Base-by-base conservation (phyloP, 2,888 invertebrate species). In the Idaea straminata region DNA sequence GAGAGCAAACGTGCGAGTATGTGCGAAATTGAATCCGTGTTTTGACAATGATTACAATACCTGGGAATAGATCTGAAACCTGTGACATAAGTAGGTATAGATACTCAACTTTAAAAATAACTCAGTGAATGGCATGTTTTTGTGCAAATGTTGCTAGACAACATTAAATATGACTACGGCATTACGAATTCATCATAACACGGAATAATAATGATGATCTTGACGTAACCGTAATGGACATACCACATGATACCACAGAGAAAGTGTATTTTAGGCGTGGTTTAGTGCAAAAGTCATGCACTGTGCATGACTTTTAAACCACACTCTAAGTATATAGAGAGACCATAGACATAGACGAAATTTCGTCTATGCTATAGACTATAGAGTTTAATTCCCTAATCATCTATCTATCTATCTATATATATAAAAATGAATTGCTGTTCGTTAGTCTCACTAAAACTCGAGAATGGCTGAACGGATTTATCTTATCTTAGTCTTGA, bases 201-300 rank as follows among this genome's bases (percentile, higher is more conserved):
- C 66, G 66, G 61, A 64, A 63, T 68, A 63, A 66, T 47, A 47
- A 16, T 64, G 61, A 64, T 67, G 60, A 66, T 62, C 61, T 59
- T 66, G 57, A 57, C 69, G 64, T 68, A 70, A 69, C 67, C 59
- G 47, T 69, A 69, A 71, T 71, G 65, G 67, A 63, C 68, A 66
- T 72, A 64, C 63, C 69, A 64, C 63, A 62, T 72, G 67, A 66
- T 72, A 64, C 63, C 69, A 64, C 63, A 62, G 73, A 69, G 72
- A 73, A 73, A 73, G 73, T 69, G 69, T 69, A 68, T n/a, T 64
- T 47, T 63, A 67, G 64, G 62, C 66, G 69, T 62, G 57, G 64
- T 65, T 66, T 65, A 68, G 64, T 47, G 47, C 47, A 47, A 47
- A 47, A 13, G 47, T 13, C 47, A 47, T 7, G 47, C 13, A 47